These are phyloP conservation scores for Serranus cabrilla DNA, from an alignment of 2,797 vertebrate genomes.

Conservation along the genomic window DNA sequence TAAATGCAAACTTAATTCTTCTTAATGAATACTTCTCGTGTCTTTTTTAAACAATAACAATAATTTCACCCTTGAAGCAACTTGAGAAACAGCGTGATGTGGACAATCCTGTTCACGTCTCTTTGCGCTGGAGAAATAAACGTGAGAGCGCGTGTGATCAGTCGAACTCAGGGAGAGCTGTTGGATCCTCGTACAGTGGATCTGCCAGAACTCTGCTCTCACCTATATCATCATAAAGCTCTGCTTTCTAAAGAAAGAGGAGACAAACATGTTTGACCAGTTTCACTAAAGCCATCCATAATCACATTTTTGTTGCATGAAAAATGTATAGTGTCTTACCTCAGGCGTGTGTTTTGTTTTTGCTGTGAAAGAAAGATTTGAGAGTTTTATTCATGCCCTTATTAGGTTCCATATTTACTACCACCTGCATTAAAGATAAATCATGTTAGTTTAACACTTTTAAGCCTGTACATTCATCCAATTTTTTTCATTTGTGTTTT, in stretches of 20 bases:
- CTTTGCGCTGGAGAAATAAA: no score
- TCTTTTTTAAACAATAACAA: neutral
- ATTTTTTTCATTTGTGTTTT: no score
- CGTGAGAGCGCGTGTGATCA: neutral
- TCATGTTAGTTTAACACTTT: neutral
- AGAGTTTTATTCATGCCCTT: neutral
- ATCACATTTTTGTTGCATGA: neutral
- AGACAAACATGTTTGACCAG: neutral
- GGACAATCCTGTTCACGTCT: no score
- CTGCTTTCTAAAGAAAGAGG: slow-evolving; percentile 13
- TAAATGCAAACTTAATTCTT: slow-evolving; percentile 84
- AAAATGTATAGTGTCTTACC: slow-evolving; percentile 10
- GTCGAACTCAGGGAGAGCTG: neutral
- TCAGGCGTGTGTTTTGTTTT: neutral
- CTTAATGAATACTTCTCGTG: slow-evolving; percentile 34
- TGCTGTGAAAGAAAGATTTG: slow-evolving; percentile 10
- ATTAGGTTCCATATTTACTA: neutral
- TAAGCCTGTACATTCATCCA: neutral
- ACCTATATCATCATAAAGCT: neutral
- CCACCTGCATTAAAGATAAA: neutral
- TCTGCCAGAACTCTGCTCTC: neutral
- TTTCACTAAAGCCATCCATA: neutral
- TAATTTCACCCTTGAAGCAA: no score
- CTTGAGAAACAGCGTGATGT: no score
- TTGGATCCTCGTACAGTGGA: neutral